A percentile compares a stretch with the other conserved stretches of the same genome.
phyloP scores from a whole-genome alignment of 2,113 vertebrate species.

The Pituophis catenifer region DNA sequence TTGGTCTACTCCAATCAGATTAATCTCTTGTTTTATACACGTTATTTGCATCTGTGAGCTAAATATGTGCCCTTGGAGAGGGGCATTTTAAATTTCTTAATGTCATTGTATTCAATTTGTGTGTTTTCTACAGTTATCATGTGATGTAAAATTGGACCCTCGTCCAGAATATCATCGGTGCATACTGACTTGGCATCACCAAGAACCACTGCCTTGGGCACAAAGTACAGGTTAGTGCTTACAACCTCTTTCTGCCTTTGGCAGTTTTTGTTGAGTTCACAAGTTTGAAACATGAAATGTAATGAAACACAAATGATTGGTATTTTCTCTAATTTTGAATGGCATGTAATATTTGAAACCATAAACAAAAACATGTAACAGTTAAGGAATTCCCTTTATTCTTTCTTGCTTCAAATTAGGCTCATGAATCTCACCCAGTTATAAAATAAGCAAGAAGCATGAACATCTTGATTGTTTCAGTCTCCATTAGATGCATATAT shows the following conservation, averaged over 20 bases:
- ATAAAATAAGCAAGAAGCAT: background rate
- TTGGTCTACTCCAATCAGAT: background rate
- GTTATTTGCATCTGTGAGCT: background rate
- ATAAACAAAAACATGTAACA: background rate
- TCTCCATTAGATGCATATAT: background rate
- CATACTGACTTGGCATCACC: constrained; percentile 99
- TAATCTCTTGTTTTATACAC: background rate
- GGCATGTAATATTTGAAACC: background rate
- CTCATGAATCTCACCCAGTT: background rate
- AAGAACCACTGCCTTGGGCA: constrained; percentile 99
- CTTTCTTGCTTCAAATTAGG: background rate
- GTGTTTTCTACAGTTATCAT: constrained; percentile 85
- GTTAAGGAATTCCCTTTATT: too few species aligned
- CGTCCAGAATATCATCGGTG: constrained; percentile 99
- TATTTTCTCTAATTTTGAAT: background rate
- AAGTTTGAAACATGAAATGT: background rate
- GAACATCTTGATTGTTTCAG: background rate
- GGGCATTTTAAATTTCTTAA: background rate
- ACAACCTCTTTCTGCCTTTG: background rate
- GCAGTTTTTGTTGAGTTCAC: background rate
- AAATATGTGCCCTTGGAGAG: background rate
- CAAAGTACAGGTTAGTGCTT: constrained; percentile 93
- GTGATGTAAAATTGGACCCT: constrained; percentile 97
- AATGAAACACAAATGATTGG: background rate
- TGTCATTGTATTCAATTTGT: constrained; percentile 37